Conservation (phyloP, 2,797 vertebrate species). For the Clarias fuscus region DNA sequence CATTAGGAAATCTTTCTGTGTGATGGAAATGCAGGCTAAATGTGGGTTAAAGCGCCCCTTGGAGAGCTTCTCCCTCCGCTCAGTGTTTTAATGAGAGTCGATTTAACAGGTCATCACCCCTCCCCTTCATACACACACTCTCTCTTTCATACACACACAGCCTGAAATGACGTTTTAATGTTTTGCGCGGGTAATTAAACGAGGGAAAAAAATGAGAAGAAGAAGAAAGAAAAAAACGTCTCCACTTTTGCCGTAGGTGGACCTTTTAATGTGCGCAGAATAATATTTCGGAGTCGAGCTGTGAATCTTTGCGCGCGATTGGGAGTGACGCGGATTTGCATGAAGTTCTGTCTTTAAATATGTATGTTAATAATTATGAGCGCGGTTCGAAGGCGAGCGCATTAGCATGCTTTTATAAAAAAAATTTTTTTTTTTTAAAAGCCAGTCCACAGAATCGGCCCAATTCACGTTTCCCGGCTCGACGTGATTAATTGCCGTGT, state of each 20-base stretch:
- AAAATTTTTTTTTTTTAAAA: background rate
- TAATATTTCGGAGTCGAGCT: conserved; percentile 69
- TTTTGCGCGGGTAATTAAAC: conserved; percentile 69
- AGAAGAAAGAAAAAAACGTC: conserved; percentile 46
- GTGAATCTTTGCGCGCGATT: conserved; percentile 44
- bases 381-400: conserved; percentile 54
- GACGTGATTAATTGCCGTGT: background rate
- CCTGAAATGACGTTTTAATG: conserved; percentile 67
- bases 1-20: background rate
- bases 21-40: background rate
- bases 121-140: background rate
- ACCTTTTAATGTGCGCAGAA: conserved; percentile 68
- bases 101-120: conserved; percentile 34
- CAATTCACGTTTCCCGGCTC: background rate
- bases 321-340: conserved; percentile 66
- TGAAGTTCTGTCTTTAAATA: conserved; percentile 71
- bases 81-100: conserved; percentile 17
- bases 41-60: conserved; percentile 12
- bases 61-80: background rate
- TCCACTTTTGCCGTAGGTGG: conserved; percentile 67
- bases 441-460: conserved; percentile 1
- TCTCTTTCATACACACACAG: background rate
- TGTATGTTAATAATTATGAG: conserved; percentile 69
- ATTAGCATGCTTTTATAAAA: conserved; percentile 62
- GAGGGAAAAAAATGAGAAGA: conserved; percentile 15